A percentile compares a stretch with the other conserved stretches of the same genome.
These are phyloP conservation scores for Euborellia annulipes DNA, from an alignment of 1,140 invertebrate genomes.

Conservation along the genomic window DNA sequence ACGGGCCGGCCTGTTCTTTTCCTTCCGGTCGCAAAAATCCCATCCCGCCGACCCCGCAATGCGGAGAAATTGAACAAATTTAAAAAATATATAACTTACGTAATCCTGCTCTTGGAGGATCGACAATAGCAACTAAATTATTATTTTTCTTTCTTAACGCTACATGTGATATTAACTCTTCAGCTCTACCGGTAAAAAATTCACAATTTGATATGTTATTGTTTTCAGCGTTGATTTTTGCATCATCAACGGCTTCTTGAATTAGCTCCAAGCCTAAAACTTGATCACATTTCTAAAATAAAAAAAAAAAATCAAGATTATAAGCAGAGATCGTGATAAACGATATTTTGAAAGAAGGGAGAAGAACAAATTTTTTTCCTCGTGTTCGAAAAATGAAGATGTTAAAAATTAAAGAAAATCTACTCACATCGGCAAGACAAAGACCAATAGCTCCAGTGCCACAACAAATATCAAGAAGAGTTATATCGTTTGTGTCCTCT, in stretches of 20 bases:
- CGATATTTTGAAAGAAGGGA: too few species aligned
- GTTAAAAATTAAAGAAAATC: too few species aligned
- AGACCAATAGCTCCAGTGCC: conserved; percentile 95
- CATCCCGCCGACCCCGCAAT: too few species aligned
- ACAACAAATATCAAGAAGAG: conserved; percentile 88
- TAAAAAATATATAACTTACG: conserved; percentile 38
- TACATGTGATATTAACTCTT: conserved; percentile 65
- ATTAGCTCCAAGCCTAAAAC: conserved; percentile 86
- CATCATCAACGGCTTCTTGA: conserved; percentile 75
- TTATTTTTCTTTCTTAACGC: conserved; percentile 37
- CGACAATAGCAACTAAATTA: conserved; percentile 77
- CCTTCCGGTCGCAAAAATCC: too few species aligned
- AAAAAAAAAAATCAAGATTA: too few species aligned
- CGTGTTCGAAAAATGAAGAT: too few species aligned
- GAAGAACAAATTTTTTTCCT: too few species aligned
- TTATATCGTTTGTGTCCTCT: conserved; percentile 30
- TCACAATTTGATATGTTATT: conserved; percentile 74
- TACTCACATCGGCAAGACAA: conserved; percentile 57
- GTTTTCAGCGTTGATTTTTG: conserved; percentile 62
- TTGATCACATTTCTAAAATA: conserved; percentile 59
- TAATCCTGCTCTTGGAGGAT: conserved; percentile 89
- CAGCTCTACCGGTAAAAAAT: conserved; percentile 82
- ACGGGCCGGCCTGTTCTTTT: too few species aligned
- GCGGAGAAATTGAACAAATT: not conserved
- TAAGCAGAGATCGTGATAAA: too few species aligned